phyloP scores from a whole-genome alignment of 2,888 invertebrate species.

The Eristalis tenax region DNA sequence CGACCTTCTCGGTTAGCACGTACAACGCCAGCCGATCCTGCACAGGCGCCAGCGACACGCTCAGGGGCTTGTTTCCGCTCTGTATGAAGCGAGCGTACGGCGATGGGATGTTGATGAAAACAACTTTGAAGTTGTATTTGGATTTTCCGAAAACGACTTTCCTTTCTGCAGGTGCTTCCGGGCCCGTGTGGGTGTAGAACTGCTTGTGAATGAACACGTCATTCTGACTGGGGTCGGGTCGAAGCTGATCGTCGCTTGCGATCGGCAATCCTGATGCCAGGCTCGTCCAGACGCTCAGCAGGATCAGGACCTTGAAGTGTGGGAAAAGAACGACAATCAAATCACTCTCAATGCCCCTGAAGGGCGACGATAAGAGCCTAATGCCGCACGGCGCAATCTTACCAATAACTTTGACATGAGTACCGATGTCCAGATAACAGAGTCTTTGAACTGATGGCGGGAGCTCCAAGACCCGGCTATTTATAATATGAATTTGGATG shows the following conservation, averaged over 20 bases:
- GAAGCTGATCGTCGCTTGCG: background rate
- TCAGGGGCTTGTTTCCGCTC: background rate
- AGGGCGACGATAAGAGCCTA: background rate
- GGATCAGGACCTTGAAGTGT: background rate
- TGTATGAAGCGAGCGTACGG: background rate
- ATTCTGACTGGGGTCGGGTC: background rate
- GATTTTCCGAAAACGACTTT: constrained; percentile 34
- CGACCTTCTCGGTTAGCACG: constrained; percentile 11
- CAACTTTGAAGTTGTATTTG: constrained; percentile 8
- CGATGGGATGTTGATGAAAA: constrained; percentile 37
- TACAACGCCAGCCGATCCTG: constrained; percentile 18
- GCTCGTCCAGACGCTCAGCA: background rate
- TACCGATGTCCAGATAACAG: constrained; percentile 1
- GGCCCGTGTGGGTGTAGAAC: constrained; percentile 15
- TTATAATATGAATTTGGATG: constrained; percentile 23
- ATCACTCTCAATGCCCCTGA: background rate
- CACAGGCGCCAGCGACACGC: constrained; percentile 14
- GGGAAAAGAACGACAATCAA: background rate
- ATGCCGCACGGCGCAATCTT: background rate
- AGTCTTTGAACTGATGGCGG: constrained; percentile 20
- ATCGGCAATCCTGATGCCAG: background rate
- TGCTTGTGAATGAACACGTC: constrained; percentile 30
- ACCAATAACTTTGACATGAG: constrained; percentile 20
- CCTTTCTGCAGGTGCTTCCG: constrained; percentile 9
- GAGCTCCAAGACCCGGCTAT: constrained; percentile 10